Evolutionary conservation across 2,113 vertebrate species (phyloP).

Genomic region (Neolamprologus cancellatus): DNA sequence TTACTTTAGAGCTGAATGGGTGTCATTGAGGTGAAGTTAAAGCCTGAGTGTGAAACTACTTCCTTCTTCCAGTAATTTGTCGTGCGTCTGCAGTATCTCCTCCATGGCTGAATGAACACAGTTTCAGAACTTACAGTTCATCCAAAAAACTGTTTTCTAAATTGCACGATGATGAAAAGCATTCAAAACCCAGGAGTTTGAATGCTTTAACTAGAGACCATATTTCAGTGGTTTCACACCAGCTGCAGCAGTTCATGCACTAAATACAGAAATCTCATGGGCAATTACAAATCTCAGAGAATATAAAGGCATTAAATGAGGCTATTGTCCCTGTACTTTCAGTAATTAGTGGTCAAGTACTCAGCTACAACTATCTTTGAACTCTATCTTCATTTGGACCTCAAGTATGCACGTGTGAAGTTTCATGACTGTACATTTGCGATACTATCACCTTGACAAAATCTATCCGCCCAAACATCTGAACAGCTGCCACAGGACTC

Average conservation of each 20-base stretch:
- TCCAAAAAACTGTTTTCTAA: neutral
- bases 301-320: neutral
- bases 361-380: neutral
- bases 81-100: neutral
- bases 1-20: neutral
- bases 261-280: neutral
- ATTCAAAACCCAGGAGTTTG: neutral
- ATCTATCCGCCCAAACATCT: accelerated
- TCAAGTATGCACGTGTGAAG: neutral
- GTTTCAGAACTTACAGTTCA: neutral
- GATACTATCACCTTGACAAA: neutral
- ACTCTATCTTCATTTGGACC: neutral
- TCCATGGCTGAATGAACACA: neutral
- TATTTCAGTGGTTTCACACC: neutral
- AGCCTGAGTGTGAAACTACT: neutral
- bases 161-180: neutral
- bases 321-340: neutral
- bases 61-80: neutral
- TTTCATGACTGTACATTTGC: neutral
- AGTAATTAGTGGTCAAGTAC: neutral
- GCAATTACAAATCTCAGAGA: neutral
- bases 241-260: neutral
- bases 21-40: neutral
- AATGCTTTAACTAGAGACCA: neutral
- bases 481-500: neutral